These are phyloP conservation scores for Porites australiensis DNA, from an alignment of 64 coral and sea anemone species.

Conservation along the genomic window DNA sequence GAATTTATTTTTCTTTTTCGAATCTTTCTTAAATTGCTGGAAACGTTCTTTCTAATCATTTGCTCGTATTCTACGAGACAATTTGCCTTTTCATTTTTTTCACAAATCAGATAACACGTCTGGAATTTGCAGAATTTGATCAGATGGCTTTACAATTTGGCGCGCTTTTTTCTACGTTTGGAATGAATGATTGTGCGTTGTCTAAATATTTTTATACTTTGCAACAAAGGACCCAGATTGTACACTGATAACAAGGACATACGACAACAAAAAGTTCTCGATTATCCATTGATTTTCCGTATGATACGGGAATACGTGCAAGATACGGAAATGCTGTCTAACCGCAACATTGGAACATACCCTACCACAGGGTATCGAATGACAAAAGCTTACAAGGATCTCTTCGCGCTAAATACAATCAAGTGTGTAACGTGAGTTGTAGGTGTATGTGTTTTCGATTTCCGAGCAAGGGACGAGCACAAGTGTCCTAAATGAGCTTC, in stretches of 20 bases:
- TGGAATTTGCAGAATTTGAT: background rate
- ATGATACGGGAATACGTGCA: background rate
- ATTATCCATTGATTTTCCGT: background rate
- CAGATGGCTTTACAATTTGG: background rate
- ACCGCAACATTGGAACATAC: background rate
- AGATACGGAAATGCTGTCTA: background rate
- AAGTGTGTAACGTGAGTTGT: background rate
- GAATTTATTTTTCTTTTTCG: no score
- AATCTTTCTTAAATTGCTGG: no score
- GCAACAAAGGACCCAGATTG: background rate
- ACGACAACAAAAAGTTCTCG: background rate
- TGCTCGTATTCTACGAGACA: background rate
- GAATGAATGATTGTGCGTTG: background rate
- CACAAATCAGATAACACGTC: background rate
- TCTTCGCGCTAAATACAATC: background rate
- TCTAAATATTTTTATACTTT: background rate
- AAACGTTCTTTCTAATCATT: background rate
- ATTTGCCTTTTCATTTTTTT: background rate
- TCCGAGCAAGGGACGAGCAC: no score
- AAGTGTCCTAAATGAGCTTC: background rate
- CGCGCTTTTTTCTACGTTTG: background rate
- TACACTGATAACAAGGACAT: background rate
- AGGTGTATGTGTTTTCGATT: background rate
- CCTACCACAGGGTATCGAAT: constrained; percentile 7
- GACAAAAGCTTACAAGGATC: background rate